A percentile compares a stretch with the other conserved stretches of the same genome.
These are phyloP conservation scores for Gymnodraco acuticeps DNA, from an alignment of 2,797 vertebrate genomes.

Conservation along the genomic window DNA sequence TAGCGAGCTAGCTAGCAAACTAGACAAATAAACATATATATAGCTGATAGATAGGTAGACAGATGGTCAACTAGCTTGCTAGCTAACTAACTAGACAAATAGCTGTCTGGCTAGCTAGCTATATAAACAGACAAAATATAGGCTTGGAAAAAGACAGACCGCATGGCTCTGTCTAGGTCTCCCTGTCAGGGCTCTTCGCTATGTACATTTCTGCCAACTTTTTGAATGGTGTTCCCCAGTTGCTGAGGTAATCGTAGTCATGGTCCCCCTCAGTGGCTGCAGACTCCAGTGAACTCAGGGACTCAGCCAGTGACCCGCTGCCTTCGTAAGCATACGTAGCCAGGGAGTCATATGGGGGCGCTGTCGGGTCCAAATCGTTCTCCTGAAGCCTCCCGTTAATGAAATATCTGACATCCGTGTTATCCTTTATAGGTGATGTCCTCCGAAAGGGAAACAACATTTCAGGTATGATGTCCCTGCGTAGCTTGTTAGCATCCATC, in stretches of 20 bases:
- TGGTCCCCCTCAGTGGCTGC: slow-evolving; percentile 94
- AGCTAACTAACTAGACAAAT: slow-evolving; percentile 61
- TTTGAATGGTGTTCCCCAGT: slow-evolving; percentile 96
- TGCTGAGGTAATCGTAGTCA: slow-evolving; percentile 96
- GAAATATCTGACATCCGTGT: slow-evolving; percentile 96
- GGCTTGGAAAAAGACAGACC: slow-evolving; percentile 34
- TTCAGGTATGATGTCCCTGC: slow-evolving; percentile 96
- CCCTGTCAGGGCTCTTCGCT: slow-evolving; percentile 92
- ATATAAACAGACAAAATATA: slow-evolving; percentile 56
- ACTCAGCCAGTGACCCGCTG: slow-evolving; percentile 93
- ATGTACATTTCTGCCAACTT: slow-evolving; percentile 99
- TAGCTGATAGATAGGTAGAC: slow-evolving; percentile 74
- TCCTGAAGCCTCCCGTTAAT: slow-evolving; percentile 95
- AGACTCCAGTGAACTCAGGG: slow-evolving; percentile 95
- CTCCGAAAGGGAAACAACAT: slow-evolving; percentile 92
- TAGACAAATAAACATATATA: slow-evolving; percentile 72
- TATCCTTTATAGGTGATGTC: slow-evolving; percentile 93
- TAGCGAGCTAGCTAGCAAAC: slow-evolving; percentile 72
- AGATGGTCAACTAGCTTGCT: slow-evolving; percentile 53
- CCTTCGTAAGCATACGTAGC: slow-evolving; percentile 99
- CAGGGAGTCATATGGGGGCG: slow-evolving; percentile 96
- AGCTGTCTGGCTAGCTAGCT: slow-evolving; percentile 60
- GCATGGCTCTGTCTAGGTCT: slow-evolving; percentile 79
- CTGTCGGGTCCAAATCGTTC: slow-evolving; percentile 93
- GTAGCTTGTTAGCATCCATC: slow-evolving; percentile 94